Evolutionary conservation across 2,113 vertebrate genomes (phyloP), one percentile per base, ranked within the genome.

Genomic region (Miniopterus natalensis): DNA sequence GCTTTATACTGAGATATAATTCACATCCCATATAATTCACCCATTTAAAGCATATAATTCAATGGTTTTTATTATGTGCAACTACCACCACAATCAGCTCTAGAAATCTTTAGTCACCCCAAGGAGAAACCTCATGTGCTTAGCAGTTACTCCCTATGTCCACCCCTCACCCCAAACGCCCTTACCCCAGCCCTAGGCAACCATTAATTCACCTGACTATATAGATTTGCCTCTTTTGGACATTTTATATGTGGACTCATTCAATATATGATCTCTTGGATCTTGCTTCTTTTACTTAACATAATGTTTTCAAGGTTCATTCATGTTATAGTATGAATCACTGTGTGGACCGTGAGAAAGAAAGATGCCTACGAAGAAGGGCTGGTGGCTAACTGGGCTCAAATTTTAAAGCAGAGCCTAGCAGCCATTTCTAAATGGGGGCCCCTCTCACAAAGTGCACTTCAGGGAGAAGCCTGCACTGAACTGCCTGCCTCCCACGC

Each of bases 1-100:
- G 51, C 66, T 90, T 59, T 59, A 47, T 81, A 55, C 40, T 90
- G 51, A 81, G 15, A 81, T 81, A 70, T 77, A 88, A 77, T 51
- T 77, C 53, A 77, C 40, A 74, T 74, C 47, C 70, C 55, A 88
- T 49, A 51, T 78, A 88, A 66, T 66, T 23, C 61, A 66, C 73
- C 73, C 57, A 89, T 53, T 77, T 77, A 21, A 88, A 65, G n/a
- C 51, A 3, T 65, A 77, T 7, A 78, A 23, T 65, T 89, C 45
- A 89, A n/a, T 78, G 61, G 2, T 31, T 90, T 66, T 78, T 66
- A 51, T 78, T 53, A 31, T 55, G 17, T 78, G 47, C 73, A 78
- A 78, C n/a, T 55, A 66, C 55, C 47, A 65, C 47, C 73, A 55
- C 47, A 66, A 55, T 55, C 23, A 42, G n/a, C 55, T 68, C 47